Evolutionary conservation across 2,797 vertebrate species (phyloP).

Genomic region (Gorsachius magnificus): DNA sequence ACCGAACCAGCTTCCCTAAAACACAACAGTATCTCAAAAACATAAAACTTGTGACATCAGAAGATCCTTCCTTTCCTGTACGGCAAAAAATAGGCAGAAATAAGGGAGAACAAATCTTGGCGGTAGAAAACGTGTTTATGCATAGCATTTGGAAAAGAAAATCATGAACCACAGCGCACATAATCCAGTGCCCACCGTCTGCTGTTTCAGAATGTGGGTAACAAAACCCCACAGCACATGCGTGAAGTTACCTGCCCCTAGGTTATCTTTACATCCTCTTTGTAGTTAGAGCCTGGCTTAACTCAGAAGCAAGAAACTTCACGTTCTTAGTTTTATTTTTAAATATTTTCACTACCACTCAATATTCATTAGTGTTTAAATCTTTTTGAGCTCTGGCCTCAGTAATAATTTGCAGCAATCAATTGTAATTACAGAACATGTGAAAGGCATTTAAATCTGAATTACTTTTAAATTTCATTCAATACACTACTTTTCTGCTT

Average conservation of each 20-base stretch:
- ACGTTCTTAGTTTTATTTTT: background rate
- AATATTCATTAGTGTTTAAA: background rate
- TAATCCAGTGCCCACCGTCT: background rate
- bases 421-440: fast-evolving
- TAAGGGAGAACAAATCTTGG: background rate
- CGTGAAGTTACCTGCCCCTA: background rate
- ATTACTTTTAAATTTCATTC: background rate
- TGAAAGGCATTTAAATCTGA: background rate
- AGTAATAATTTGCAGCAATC: background rate
- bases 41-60: background rate
- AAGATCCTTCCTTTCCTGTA: background rate
- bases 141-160: background rate
- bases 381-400: background rate
- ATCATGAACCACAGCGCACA: fast-evolving
- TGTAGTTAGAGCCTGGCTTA: background rate
- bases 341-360: background rate
- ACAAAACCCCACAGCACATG: background rate
- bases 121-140: background rate
- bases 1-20: fast-evolving
- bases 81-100: background rate
- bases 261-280: background rate
- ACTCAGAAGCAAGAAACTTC: background rate
- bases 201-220: fast-evolving
- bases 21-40: background rate
- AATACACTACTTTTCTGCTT: background rate